Evolutionary conservation across 2,113 vertebrate genomes (phyloP).

Genomic region (Ancistrus triradiatus): DNA sequence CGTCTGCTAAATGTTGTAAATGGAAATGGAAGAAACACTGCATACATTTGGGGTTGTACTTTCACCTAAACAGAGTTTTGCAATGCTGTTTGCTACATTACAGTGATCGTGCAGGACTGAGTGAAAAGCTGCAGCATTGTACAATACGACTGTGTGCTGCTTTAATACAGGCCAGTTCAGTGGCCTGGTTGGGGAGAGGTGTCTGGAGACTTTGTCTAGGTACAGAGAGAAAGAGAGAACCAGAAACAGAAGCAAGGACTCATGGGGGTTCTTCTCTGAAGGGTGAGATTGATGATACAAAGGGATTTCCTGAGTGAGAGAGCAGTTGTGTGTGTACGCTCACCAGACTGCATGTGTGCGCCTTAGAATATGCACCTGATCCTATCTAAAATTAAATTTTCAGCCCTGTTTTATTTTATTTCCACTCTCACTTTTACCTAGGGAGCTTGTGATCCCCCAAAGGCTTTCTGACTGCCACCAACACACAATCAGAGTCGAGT

Average conservation of each 20-base stretch:
- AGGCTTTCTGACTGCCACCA: conserved; percentile 31
- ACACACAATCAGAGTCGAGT: conserved; percentile 44
- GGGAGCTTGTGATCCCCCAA: conserved; percentile 50
- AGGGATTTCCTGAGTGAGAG: conserved; percentile 22
- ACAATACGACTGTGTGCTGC: conserved; percentile 56
- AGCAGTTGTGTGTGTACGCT: conserved; percentile 24
- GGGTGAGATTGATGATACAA: conserved; percentile 71
- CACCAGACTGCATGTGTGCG: conserved; percentile 1
- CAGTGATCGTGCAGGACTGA: background rate
- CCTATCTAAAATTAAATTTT: conserved; percentile 45
- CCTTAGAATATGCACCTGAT: conserved; percentile 28
- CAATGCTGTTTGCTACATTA: no score
- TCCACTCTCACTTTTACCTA: conserved; percentile 52
- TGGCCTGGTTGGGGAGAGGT: conserved; percentile 56
- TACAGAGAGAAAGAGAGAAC: conserved; percentile 63
- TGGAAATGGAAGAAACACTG: no score
- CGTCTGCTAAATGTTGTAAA: no score
- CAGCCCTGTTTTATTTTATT: conserved; percentile 55
- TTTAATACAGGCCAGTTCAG: conserved; percentile 64
- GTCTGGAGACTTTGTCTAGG: conserved; percentile 70
- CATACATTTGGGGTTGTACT: no score
- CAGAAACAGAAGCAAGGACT: conserved; percentile 66
- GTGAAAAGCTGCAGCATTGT: conserved; percentile 9
- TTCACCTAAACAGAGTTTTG: no score
- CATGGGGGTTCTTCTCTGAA: conserved; percentile 61